These are phyloP conservation scores for Channa maculata DNA, from an alignment of 2,113 vertebrate species.

Conservation along the genomic window DNA sequence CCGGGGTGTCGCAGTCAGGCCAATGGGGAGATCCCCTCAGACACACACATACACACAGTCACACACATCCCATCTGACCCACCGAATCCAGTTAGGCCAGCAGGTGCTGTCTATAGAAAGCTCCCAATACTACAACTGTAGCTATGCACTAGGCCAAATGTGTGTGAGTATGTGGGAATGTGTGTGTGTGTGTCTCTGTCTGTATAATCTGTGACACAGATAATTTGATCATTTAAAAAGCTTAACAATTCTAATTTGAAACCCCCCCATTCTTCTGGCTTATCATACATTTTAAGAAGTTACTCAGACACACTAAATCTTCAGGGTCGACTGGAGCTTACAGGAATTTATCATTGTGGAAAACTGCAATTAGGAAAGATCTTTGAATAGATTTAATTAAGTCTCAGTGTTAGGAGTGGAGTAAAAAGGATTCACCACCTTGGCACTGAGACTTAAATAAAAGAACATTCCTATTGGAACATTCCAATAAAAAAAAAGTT, in stretches of 20 bases:
- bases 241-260: conserved; percentile 36
- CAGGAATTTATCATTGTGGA: conserved; percentile 22
- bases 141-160: conserved; percentile 47
- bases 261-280: conserved; percentile 12
- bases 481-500: background rate
- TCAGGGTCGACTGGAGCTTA: conserved; percentile 22
- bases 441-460: conserved; percentile 20
- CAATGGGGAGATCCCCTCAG: conserved; percentile 60
- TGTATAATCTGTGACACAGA: conserved; percentile 16
- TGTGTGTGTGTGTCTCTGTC: no score
- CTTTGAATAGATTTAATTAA: conserved; percentile 50
- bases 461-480: background rate
- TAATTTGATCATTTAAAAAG: conserved; percentile 53
- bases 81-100: conserved; percentile 58
- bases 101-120: conserved; percentile 82
- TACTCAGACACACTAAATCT: conserved; percentile 44
- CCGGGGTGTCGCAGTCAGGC: conserved; percentile 52
- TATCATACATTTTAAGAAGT: conserved; percentile 21
- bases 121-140: conserved; percentile 49
- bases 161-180: background rate
- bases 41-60: conserved; percentile 28
- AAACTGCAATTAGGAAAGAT: conserved; percentile 44
- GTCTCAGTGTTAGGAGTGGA: conserved; percentile 29
- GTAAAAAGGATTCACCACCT: background rate
- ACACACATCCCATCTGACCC: conserved; percentile 44